These are phyloP conservation scores for Acomys russatus DNA, from an alignment of 2,797 vertebrate genomes.

Conservation along the genomic window DNA sequence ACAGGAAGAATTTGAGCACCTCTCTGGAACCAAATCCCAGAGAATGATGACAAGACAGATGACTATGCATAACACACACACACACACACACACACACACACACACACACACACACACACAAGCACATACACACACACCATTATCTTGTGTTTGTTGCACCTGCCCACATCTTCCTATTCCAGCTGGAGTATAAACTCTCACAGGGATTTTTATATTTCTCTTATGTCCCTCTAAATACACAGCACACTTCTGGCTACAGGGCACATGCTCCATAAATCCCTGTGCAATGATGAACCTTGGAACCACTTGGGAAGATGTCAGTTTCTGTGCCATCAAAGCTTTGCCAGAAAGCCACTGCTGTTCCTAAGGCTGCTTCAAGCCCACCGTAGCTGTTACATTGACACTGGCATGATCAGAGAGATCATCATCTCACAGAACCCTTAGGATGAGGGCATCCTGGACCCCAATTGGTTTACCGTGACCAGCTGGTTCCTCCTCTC, in stretches of 20 bases:
- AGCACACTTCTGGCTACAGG: neutral
- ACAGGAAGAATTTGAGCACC: neutral
- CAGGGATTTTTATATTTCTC: neutral
- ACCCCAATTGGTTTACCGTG: constrained; percentile 35
- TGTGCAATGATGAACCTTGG: neutral
- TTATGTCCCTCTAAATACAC: neutral
- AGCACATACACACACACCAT: neutral
- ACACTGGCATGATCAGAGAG: neutral
- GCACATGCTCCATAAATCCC: neutral
- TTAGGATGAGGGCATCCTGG: neutral
- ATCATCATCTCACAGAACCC: neutral
- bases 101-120: neutral
- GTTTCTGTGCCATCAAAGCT: neutral
- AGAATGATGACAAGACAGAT: neutral
- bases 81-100: neutral
- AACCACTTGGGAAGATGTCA: neutral
- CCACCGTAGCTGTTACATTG: neutral
- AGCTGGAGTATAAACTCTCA: neutral
- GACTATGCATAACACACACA: neutral
- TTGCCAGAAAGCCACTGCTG: neutral
- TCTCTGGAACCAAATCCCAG: neutral
- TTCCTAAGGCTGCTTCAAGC: neutral
- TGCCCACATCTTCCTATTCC: neutral
- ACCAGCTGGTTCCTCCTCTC: constrained; percentile 36
- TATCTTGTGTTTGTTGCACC: neutral